These are phyloP conservation scores for Ondatra zibethicus DNA, from an alignment of 2,113 vertebrate genomes.

Conservation along the genomic window DNA sequence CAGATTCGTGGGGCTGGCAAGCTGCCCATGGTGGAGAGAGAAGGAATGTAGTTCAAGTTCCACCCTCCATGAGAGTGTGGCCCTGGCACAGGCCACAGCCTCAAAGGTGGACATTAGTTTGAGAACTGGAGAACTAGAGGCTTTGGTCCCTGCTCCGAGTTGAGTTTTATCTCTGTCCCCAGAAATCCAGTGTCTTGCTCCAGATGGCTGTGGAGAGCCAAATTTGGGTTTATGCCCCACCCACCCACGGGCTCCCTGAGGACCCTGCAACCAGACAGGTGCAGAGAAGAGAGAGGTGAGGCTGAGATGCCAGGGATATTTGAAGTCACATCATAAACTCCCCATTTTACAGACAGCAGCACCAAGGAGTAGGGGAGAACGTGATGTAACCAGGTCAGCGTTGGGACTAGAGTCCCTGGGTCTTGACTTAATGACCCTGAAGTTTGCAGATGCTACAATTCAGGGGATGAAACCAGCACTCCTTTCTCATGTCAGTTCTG, in stretches of 20 bases:
- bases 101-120: too few species aligned
- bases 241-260: not conserved
- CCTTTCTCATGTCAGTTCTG: not conserved
- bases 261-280: not conserved
- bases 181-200: not conserved
- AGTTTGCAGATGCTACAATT: not conserved
- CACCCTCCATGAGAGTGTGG: not conserved
- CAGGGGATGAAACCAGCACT: not conserved
- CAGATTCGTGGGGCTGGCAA: not conserved
- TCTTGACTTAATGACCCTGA: not conserved
- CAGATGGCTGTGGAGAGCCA: not conserved
- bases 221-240: fast-evolving
- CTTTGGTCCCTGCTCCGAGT: not conserved
- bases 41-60: not conserved
- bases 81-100: not conserved
- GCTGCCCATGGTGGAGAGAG: not conserved
- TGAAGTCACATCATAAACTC: not conserved
- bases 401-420: not conserved
- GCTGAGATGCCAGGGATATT: not conserved
- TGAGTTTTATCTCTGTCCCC: not conserved
- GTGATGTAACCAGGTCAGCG: not conserved
- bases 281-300: not conserved
- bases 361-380: not conserved
- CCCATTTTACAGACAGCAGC: not conserved
- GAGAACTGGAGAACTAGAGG: not conserved